These are phyloP conservation scores for Megathymus violae DNA, from an alignment of 1,140 invertebrate genomes.

Conservation along the genomic window DNA sequence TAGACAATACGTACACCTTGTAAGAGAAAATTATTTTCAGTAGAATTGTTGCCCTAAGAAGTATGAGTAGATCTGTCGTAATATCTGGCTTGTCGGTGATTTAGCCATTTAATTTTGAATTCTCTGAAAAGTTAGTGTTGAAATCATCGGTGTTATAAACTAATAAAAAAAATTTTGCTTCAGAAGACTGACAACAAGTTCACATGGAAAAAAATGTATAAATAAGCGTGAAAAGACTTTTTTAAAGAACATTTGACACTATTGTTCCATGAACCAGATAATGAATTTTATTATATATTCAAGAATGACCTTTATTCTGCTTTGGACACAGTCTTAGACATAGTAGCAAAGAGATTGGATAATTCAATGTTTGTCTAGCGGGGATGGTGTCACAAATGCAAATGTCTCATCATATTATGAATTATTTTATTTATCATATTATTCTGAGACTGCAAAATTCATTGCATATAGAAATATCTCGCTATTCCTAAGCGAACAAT, in stretches of 20 bases:
- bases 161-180: background rate
- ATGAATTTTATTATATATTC: too few species aligned
- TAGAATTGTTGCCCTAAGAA: conserved; percentile 31
- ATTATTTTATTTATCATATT: background rate
- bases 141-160: background rate
- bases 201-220: background rate
- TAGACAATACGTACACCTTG: conserved; percentile 71
- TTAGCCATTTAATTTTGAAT: too few species aligned
- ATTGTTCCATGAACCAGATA: too few species aligned
- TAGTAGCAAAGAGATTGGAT: background rate
- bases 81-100: background rate
- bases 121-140: background rate
- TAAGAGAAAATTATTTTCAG: conserved; percentile 37
- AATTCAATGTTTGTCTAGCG: background rate
- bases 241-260: too few species aligned
- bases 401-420: background rate
- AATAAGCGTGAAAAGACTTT: background rate
- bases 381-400: background rate
- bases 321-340: too few species aligned
- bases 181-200: background rate
- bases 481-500: background rate
- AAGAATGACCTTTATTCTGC: too few species aligned
- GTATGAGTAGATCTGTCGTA: background rate
- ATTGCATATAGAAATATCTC: background rate
- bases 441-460: background rate